Percentiles rank a stretch among this genome's conserved stretches.
These are phyloP conservation scores for Acleris laterana DNA, from an alignment of 2,888 invertebrate genomes.

Conservation along the genomic window DNA sequence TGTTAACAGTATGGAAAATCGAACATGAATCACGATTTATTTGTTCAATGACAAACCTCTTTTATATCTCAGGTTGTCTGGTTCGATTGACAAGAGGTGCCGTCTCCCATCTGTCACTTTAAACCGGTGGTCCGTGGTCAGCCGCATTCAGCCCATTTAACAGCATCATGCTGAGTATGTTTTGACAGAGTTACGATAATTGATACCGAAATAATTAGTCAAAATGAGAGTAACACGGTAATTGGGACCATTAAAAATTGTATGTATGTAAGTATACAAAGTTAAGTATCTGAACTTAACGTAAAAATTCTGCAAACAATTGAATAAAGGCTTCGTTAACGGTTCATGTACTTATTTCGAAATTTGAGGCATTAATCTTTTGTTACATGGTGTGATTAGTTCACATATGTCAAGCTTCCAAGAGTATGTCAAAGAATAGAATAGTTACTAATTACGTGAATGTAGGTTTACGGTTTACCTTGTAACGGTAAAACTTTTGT, in stretches of 20 bases:
- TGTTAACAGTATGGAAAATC: too few relatives aligned
- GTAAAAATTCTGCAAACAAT: conserved; percentile 16
- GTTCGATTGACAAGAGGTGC: too few relatives aligned
- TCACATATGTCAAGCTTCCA: not conserved
- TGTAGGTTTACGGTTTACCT: not conserved
- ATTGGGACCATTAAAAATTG: conserved; percentile 1
- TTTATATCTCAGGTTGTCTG: too few relatives aligned
- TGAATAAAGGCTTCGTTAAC: conserved; percentile 3
- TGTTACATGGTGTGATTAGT: conserved; percentile 12
- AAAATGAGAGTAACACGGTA: not conserved
- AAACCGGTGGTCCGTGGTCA: too few relatives aligned
- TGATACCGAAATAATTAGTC: too few relatives aligned
- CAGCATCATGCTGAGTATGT: too few relatives aligned
- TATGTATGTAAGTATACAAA: not conserved
- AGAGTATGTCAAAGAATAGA: not conserved
- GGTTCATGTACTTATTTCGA: not conserved
- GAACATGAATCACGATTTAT: too few relatives aligned
- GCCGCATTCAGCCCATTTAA: too few relatives aligned
- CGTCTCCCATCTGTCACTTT: too few relatives aligned
- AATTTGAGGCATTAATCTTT: not conserved
- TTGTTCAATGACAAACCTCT: too few relatives aligned
- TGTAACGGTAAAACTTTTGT: not conserved
- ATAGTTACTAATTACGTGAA: not conserved
- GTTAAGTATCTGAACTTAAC: not conserved
- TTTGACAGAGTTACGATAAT: too few relatives aligned